phyloP scores from a whole-genome alignment of 2,113 vertebrate species.

The Sinocyclocheilus anshuiensis region DNA sequence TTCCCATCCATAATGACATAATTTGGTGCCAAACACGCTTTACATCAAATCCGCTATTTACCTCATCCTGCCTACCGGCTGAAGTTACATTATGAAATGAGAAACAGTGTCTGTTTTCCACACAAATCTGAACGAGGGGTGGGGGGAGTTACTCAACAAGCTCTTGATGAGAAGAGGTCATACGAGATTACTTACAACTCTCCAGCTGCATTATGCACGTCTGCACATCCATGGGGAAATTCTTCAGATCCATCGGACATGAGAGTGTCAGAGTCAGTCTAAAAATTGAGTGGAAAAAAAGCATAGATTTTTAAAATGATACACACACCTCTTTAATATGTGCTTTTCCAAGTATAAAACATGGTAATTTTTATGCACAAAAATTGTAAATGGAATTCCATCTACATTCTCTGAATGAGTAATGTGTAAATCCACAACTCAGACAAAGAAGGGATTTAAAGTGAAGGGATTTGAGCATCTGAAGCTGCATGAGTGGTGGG shows the following conservation, averaged over 20 bases:
- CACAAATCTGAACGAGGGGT: background rate
- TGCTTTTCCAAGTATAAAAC: background rate
- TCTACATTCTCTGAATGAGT: background rate
- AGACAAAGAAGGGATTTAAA: conserved; percentile 35
- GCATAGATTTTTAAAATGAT: background rate
- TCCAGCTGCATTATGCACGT: conserved; percentile 98
- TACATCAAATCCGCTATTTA: conserved; percentile 41
- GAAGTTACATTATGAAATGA: background rate
- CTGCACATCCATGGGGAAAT: conserved; percentile 98
- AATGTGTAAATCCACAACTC: background rate
- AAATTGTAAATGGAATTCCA: conserved; percentile 14
- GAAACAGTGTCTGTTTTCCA: conserved; percentile 1
- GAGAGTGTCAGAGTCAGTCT: conserved; percentile 94
- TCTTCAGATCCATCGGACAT: conserved; percentile 98
- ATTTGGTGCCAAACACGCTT: conserved; percentile 13
- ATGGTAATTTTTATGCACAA: background rate
- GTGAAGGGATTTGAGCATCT: background rate
- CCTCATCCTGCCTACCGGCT: conserved; percentile 20
- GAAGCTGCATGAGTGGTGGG: conserved; percentile 20
- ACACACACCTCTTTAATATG: background rate
- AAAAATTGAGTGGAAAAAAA: conserved; percentile 64
- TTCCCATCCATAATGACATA: background rate
- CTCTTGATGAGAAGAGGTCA: conserved; percentile 21
- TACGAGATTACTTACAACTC: conserved; percentile 86
- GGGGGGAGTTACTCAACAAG: conserved; percentile 39